Percentiles rank a stretch among this genome's conserved stretches.
Evolutionary conservation across 2,113 vertebrate species (phyloP).

Genomic region (Gulo gulo): DNA sequence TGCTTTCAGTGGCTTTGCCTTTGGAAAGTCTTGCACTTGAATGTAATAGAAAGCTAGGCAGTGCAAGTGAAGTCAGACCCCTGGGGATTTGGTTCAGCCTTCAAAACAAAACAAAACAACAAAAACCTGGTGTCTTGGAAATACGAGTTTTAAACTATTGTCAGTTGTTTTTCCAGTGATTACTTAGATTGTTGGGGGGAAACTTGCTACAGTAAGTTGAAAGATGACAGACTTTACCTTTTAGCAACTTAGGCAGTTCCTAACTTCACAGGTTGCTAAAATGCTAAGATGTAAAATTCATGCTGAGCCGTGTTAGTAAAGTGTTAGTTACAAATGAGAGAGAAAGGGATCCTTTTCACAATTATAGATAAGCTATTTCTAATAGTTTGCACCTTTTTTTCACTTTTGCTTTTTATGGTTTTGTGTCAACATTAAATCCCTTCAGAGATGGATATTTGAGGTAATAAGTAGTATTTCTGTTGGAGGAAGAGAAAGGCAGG

Average conservation of each 20-base stretch:
- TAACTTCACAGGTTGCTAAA: neutral
- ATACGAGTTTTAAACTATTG: neutral
- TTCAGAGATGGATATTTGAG: no score
- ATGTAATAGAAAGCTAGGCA: neutral
- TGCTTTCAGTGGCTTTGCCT: neutral
- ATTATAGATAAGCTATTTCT: neutral
- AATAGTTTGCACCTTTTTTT: neutral
- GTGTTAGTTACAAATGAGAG: conserved; percentile 4
- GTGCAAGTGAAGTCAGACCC: neutral
- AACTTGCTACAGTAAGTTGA: neutral
- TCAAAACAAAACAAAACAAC: neutral
- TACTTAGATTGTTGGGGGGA: neutral
- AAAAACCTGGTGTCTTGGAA: neutral
- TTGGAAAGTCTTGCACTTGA: neutral
- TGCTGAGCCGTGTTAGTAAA: neutral
- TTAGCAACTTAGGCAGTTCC: neutral
- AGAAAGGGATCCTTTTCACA: neutral
- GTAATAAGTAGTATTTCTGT: no score
- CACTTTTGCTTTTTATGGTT: neutral
- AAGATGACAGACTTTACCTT: neutral
- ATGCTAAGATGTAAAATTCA: conserved; percentile 15
- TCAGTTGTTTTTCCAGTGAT: neutral
- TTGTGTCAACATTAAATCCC: no score
- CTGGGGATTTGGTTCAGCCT: neutral
- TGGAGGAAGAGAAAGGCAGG: no score